These are phyloP conservation scores for Cirrhinus molitorella DNA, from an alignment of 2,797 vertebrate genomes.

Conservation along the genomic window DNA sequence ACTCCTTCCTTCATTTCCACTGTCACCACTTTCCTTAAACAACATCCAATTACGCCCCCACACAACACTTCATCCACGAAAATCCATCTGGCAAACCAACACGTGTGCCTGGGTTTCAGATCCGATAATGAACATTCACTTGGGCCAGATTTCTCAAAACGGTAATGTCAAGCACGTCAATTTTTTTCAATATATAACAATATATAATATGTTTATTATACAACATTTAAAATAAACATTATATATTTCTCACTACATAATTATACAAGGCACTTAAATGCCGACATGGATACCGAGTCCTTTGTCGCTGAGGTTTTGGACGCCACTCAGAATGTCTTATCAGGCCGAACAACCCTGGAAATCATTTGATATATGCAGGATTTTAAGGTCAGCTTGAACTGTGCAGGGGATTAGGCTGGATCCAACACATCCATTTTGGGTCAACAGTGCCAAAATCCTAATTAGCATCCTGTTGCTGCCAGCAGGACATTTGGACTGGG, in stretches of 20 bases:
- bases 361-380: slow-evolving; percentile 61
- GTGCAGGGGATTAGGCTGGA: slow-evolving; percentile 56
- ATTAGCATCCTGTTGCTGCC: slow-evolving; percentile 62
- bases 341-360: slow-evolving; percentile 45
- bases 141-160: slow-evolving; percentile 13
- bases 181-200: no score
- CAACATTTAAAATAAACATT: no score
- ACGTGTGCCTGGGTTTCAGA: slow-evolving; percentile 28
- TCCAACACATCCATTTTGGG: slow-evolving; percentile 57
- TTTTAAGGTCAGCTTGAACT: slow-evolving; percentile 60
- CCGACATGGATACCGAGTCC: not conserved
- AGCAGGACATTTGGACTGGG: slow-evolving; percentile 60
- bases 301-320: slow-evolving; percentile 19
- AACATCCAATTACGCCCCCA: slow-evolving; percentile 51
- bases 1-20: slow-evolving; percentile 43
- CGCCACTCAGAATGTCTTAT: slow-evolving; percentile 36
- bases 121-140: slow-evolving; percentile 18
- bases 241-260: not conserved
- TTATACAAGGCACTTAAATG: slow-evolving; percentile 1
- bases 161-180: not conserved
- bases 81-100: slow-evolving; percentile 49
- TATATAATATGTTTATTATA: no score
- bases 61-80: slow-evolving; percentile 47
- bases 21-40: slow-evolving; percentile 49
- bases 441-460: slow-evolving; percentile 63